Conservation (phyloP, 2,113 vertebrate genomes). For the Plestiodon gilberti region DNA sequence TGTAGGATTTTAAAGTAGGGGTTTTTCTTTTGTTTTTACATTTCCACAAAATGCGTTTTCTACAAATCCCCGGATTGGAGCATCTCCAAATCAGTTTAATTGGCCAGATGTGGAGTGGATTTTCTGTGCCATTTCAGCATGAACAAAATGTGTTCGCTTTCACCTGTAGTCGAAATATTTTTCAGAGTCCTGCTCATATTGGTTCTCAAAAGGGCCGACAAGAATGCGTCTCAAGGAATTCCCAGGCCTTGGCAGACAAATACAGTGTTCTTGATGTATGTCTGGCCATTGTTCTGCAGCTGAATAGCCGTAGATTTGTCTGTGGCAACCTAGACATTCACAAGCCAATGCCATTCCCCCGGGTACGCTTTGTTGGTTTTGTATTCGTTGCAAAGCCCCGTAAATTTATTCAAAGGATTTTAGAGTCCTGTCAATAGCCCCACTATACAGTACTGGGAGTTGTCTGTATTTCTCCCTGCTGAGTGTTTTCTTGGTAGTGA, state of each 20-base stretch:
- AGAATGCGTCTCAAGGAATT: slow-evolving; percentile 52
- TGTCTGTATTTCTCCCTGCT: neutral
- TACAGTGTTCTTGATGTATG: slow-evolving; percentile 7
- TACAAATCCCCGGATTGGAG: slow-evolving; percentile 44
- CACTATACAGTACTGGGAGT: accelerated
- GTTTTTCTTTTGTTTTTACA: slow-evolving; percentile 24
- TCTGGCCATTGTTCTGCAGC: neutral
- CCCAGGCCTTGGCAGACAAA: slow-evolving; percentile 44
- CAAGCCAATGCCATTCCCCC: neutral
- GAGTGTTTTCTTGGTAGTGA: neutral
- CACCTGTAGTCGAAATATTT: slow-evolving; percentile 41
- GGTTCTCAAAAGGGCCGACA: slow-evolving; percentile 20
- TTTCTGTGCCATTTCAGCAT: slow-evolving; percentile 34
- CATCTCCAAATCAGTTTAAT: slow-evolving; percentile 41
- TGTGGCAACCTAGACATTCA: neutral
- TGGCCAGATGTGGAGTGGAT: slow-evolving; percentile 52
- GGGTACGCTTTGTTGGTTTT: neutral
- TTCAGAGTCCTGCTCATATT: slow-evolving; percentile 37
- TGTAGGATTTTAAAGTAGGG: slow-evolving; percentile 44
- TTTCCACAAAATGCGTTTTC: slow-evolving; percentile 46
- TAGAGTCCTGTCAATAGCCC: neutral
- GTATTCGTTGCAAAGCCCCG: neutral
- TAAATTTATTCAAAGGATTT: slow-evolving; percentile 2
- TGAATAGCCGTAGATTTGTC: slow-evolving; percentile 15
- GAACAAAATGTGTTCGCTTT: slow-evolving; percentile 40